Conservation (phyloP, 2,888 invertebrate species). For the Malthinus seriepunctatus region DNA sequence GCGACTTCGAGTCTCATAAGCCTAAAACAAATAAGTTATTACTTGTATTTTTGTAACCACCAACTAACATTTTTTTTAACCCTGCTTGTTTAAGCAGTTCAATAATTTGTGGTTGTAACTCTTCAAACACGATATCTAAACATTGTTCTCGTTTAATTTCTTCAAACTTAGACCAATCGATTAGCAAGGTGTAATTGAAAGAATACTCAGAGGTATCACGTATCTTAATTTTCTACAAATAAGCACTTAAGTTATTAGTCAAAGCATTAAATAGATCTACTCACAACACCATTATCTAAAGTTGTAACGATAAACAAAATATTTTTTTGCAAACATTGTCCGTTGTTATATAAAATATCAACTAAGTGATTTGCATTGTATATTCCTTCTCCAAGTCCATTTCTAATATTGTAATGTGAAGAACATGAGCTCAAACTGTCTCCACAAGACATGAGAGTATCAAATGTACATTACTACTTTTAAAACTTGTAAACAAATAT, state of each 20-base stretch:
- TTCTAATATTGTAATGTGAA: conserved; percentile 1
- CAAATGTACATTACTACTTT: not conserved
- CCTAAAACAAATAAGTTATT: conserved; percentile 36
- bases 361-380: conserved; percentile 27
- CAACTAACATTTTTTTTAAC: conserved; percentile 36
- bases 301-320: conserved; percentile 19
- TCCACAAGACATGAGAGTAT: conserved; percentile 9
- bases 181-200: conserved; percentile 48
- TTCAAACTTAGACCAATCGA: conserved; percentile 46
- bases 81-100: conserved; percentile 46
- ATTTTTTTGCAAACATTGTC: conserved; percentile 15
- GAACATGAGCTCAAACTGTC: conserved; percentile 15
- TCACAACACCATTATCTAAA: conserved; percentile 20
- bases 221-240: conserved; percentile 45
- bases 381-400: conserved; percentile 16
- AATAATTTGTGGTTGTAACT: conserved; percentile 48
- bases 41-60: not conserved
- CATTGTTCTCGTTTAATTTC: conserved; percentile 46
- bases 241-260: not conserved
- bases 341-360: conserved; percentile 22
- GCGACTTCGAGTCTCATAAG: conserved; percentile 41
- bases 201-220: conserved; percentile 43
- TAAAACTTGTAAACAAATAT: conserved; percentile 1
- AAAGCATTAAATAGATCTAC: not conserved
- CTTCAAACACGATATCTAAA: conserved; percentile 49